Evolutionary conservation across 2,113 vertebrate genomes (phyloP).

Genomic region (Poecilia latipinna): DNA sequence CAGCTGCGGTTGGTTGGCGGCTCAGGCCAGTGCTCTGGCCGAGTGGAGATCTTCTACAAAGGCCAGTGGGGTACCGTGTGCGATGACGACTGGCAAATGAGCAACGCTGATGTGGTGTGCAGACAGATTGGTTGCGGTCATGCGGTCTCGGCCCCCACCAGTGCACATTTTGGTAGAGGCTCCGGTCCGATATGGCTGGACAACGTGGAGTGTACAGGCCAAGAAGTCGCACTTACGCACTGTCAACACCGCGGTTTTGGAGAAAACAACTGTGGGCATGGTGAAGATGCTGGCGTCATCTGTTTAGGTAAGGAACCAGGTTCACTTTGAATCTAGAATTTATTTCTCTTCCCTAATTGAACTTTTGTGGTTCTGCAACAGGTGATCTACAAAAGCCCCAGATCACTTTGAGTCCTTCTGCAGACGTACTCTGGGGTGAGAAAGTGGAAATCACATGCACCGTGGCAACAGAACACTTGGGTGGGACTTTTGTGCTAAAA

Average conservation of each 20-base stretch:
- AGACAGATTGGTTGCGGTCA: conserved; percentile 68
- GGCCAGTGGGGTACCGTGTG: conserved; percentile 72
- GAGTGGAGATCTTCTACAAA: conserved; percentile 61
- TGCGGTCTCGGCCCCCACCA: conserved; percentile 43
- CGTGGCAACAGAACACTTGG: conserved; percentile 50
- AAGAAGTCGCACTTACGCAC: conserved; percentile 54
- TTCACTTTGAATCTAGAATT: neutral
- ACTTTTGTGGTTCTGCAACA: conserved; percentile 41
- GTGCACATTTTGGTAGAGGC: conserved; percentile 68
- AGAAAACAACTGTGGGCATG: conserved; percentile 67
- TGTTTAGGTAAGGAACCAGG: conserved; percentile 64
- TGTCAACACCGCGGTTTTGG: conserved; percentile 61
- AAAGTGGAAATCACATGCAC: conserved; percentile 71
- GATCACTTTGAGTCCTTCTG: conserved; percentile 48
- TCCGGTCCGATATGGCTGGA: conserved; percentile 71
- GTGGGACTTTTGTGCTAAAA: conserved; percentile 61
- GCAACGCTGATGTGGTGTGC: conserved; percentile 57
- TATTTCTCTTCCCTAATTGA: neutral
- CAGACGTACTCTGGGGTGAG: conserved; percentile 61
- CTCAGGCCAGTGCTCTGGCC: conserved; percentile 55
- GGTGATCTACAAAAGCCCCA: conserved; percentile 62
- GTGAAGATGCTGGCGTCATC: conserved; percentile 71
- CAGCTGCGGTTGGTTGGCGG: conserved; percentile 29
- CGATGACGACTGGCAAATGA: conserved; percentile 64
- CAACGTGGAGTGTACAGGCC: conserved; percentile 64